Conservation (phyloP, 2,888 invertebrate genomes). For the Uloborus plumipes region DNA sequence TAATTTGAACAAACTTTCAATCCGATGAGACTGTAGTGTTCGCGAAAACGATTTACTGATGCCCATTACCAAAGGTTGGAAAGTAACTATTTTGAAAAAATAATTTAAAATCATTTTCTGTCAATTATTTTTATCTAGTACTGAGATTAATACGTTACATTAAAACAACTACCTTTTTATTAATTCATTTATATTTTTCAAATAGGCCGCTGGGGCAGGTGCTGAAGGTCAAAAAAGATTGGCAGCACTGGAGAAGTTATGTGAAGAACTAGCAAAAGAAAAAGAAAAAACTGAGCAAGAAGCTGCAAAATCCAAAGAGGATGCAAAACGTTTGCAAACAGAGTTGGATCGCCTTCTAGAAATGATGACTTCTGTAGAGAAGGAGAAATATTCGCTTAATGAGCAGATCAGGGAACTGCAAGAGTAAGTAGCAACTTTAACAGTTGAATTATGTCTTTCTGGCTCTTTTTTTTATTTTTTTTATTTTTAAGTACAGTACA, state of each 20-base stretch:
- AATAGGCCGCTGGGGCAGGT: constrained; percentile 19
- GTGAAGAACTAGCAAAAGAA: constrained; percentile 68
- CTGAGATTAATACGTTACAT: no score
- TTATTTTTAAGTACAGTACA: no score
- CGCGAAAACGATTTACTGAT: no score
- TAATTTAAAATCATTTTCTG: no score
- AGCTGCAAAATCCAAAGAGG: constrained; percentile 82
- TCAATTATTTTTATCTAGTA: no score
- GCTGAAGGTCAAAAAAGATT: constrained; percentile 37
- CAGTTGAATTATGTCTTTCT: no score
- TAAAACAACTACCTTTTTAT: background rate
- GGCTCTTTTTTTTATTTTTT: no score
- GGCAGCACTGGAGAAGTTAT: constrained; percentile 65
- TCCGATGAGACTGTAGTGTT: no score
- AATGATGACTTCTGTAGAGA: constrained; percentile 92
- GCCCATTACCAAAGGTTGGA: no score
- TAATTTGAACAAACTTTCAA: no score
- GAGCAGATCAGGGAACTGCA: constrained; percentile 92
- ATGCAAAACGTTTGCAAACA: constrained; percentile 84
- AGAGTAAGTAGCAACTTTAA: constrained; percentile 85
- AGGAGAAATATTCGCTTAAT: constrained; percentile 92
- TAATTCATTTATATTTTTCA: background rate
- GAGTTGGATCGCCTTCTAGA: constrained; percentile 90
- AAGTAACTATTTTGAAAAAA: no score
- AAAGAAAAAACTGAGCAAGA: constrained; percentile 72